These are phyloP conservation scores for Drosophila insularis DNA, from an alignment of 1,140 invertebrate genomes.

Conservation along the genomic window DNA sequence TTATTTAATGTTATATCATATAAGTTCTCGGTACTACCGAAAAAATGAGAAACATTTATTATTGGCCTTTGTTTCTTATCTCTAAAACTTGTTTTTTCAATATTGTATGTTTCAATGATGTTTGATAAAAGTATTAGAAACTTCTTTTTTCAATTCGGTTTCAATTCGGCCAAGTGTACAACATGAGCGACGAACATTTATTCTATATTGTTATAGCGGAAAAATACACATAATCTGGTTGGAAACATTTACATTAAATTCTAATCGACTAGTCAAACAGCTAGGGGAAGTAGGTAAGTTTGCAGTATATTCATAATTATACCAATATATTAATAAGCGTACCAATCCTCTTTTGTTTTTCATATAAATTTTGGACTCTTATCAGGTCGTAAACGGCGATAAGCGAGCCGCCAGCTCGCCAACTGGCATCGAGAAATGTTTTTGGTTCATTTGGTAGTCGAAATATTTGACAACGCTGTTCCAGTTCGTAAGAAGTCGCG, in stretches of 20 bases:
- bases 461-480: slow-evolving; percentile 49
- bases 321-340: slow-evolving; percentile 15
- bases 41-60: too few relatives aligned
- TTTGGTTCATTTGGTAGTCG: slow-evolving; percentile 7
- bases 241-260: slow-evolving; percentile 40
- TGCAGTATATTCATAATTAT: slow-evolving; percentile 20
- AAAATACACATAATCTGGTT: slow-evolving; percentile 33
- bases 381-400: slow-evolving; percentile 40
- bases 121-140: too few relatives aligned
- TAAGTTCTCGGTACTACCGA: too few relatives aligned
- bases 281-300: slow-evolving; percentile 8
- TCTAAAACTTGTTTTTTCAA: too few relatives aligned
- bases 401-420: background rate
- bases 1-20: too few relatives aligned
- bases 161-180: slow-evolving; percentile 1
- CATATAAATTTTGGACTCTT: slow-evolving; percentile 13
- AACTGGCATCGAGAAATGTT: background rate
- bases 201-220: slow-evolving; percentile 18
- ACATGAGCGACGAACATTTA: background rate
- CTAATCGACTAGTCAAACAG: slow-evolving; percentile 30
- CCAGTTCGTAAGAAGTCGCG: slow-evolving; percentile 41
- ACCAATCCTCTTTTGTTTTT: slow-evolving; percentile 33
- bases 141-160: too few relatives aligned
- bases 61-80: too few relatives aligned
- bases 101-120: too few relatives aligned